Conservation (phyloP, 2,797 vertebrate genomes). For the Phylloscopus collybita region DNA sequence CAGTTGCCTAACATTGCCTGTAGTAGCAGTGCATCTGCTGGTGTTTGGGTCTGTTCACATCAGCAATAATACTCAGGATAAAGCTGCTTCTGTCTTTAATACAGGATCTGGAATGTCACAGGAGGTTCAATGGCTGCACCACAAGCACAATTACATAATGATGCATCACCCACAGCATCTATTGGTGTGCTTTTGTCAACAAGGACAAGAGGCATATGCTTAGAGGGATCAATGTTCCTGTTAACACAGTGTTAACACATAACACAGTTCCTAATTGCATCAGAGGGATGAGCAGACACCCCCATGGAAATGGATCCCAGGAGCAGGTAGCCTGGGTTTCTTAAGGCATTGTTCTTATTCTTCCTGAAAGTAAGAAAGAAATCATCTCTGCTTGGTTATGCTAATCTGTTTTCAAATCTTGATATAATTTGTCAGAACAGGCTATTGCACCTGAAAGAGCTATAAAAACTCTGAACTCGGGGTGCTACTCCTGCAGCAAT, state of each 20-base stretch:
- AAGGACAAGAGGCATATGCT: neutral
- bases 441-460: neutral
- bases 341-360: neutral
- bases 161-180: neutral
- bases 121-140: conserved; percentile 24
- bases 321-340: neutral
- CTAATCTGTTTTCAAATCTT: neutral
- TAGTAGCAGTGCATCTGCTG: neutral
- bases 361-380: neutral
- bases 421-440: neutral
- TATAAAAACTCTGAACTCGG: fast-evolving
- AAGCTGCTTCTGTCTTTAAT: conserved; percentile 54
- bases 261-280: neutral
- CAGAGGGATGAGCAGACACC: neutral
- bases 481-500: neutral
- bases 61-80: conserved; percentile 12
- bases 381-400: neutral
- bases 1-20: neutral
- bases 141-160: conserved; percentile 39
- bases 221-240: neutral
- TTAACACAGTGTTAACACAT: neutral
- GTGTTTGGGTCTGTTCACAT: neutral
- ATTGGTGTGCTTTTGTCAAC: neutral
- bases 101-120: conserved; percentile 41
- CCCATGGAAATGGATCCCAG: neutral